Evolutionary conservation across 2,888 invertebrate genomes (phyloP).

Genomic region (Neoscelio sp.): DNA sequence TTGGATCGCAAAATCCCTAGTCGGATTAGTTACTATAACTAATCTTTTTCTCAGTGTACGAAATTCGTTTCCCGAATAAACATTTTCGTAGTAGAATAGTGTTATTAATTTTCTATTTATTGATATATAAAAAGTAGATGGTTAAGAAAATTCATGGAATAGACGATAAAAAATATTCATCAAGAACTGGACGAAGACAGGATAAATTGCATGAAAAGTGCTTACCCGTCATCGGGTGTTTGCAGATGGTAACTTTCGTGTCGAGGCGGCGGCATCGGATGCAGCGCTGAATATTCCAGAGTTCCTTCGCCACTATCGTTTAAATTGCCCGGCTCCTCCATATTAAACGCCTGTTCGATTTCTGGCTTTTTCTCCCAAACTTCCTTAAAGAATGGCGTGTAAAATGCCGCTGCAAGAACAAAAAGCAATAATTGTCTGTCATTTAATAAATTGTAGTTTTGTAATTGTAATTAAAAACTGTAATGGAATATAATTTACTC

Average conservation of each 20-base stretch:
- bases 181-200: neutral
- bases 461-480: neutral
- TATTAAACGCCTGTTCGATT: constrained; percentile 95
- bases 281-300: constrained; percentile 85
- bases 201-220: constrained; percentile 69
- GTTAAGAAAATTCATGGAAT: too few relatives aligned
- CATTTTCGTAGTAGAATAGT: too few relatives aligned
- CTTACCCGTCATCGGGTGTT: constrained; percentile 85
- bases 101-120: too few relatives aligned
- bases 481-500: constrained; percentile 85
- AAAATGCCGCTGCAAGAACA: constrained; percentile 91
- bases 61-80: too few relatives aligned
- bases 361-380: constrained; percentile 98
- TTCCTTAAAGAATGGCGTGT: constrained; percentile 97
- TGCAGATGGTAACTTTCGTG: constrained; percentile 91
- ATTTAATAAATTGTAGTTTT: constrained; percentile 9
- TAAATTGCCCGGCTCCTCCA: constrained; percentile 88
- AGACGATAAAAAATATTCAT: constrained; percentile 10
- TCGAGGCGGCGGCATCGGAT: constrained; percentile 90
- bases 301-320: constrained; percentile 89
- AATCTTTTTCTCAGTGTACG: too few relatives aligned
- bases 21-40: too few relatives aligned
- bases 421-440: neutral
- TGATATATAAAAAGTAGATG: too few relatives aligned
- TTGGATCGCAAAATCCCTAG: too few relatives aligned